Evolutionary conservation across 2,888 invertebrate genomes (phyloP), one percentile per base, ranked within the genome.

Genomic region (Cordilura impudica): DNA sequence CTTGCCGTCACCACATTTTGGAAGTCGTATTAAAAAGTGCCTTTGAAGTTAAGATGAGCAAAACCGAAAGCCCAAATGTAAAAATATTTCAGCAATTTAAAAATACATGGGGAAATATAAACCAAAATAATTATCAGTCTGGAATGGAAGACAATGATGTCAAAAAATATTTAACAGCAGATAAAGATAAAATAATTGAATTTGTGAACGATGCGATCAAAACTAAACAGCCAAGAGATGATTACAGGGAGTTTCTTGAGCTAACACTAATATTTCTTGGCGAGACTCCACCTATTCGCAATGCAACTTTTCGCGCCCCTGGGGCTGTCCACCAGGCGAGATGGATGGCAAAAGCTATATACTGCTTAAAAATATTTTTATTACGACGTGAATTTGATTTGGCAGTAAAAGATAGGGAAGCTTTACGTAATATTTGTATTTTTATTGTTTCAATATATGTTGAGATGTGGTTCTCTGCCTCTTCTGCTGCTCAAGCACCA

Each of bases 161-260:
- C 60, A 60, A 43, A 43, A 43, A 43, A 60, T 39, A 39, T 60
- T 60, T 60, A 18, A 60, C n/a, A n/a, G n/a, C n/a, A n/a, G n/a
- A n/a, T n/a, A n/a, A n/a, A n/a, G n/a, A n/a, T n/a, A n/a, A n/a
- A n/a, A n/a, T n/a, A n/a, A n/a, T n/a, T n/a, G n/a, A 26, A 5
- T 26, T 26, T 26, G 26, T 26, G 6, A 26, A 26, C 4, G 26
- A 26, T 26, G 47, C 47, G 19, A 47, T 47, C 47, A 19, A 47
- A 47, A 47, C 47, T 47, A 19, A 47, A 19, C 47, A 47, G 61
- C 56, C 67, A 67, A 39, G 45, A 56, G 67, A 67, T 67, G 67
- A 67, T 67, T 67, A 56, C 56, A 43, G 56, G 54, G 67, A 67
- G 67, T 56, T 67, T 56, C 54, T 67, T 23, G 56, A 67, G 45